phyloP scores from a whole-genome alignment of 2,888 invertebrate genomes.

The Ametastegia equiseti region DNA sequence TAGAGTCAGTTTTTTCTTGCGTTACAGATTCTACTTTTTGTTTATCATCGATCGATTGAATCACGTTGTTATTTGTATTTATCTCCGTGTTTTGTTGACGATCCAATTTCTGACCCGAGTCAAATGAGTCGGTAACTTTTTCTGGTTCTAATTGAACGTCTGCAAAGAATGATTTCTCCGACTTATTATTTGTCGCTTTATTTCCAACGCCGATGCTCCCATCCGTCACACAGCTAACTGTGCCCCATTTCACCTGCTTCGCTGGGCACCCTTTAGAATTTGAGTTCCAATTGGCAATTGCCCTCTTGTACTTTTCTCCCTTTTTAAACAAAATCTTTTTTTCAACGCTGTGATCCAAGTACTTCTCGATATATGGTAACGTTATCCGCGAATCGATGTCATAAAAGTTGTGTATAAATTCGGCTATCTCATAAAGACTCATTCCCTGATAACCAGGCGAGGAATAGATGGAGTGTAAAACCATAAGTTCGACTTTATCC shows the following conservation, averaged over 20 bases:
- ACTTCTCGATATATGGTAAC: neutral
- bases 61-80: neutral
- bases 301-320: slow-evolving; percentile 12
- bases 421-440: slow-evolving; percentile 5
- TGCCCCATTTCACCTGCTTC: neutral
- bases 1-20: neutral
- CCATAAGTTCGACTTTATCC: slow-evolving; percentile 10
- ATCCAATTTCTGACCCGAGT: neutral
- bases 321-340: neutral
- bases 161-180: neutral
- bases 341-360: neutral
- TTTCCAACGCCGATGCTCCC: neutral
- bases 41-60: neutral
- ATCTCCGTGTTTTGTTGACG: neutral
- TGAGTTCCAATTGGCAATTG: neutral
- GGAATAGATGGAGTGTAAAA: slow-evolving; percentile 4
- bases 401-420: neutral
- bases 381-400: neutral
- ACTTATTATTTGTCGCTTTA: neutral
- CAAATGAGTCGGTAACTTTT: neutral
- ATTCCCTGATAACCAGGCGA: neutral
- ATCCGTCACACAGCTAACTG: neutral
- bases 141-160: neutral
- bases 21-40: neutral
- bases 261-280: neutral